Evolutionary conservation across 2,113 vertebrate species (phyloP).

Genomic region (Odontesthes bonariensis): DNA sequence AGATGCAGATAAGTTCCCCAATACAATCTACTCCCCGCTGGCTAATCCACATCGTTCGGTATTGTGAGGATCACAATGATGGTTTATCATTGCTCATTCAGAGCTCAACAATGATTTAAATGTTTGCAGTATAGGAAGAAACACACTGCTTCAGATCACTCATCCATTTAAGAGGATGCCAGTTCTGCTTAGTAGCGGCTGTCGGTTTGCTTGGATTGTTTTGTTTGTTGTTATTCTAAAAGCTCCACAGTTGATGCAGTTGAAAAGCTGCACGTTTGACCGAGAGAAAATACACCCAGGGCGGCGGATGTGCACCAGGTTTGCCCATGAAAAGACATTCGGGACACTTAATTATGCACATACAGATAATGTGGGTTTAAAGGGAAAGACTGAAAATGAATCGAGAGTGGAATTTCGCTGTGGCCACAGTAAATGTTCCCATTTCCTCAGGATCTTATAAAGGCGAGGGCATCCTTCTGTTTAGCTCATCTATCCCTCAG

Average conservation of each 20-base stretch:
- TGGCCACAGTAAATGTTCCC: slow-evolving; percentile 44
- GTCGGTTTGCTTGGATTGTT: slow-evolving; percentile 25
- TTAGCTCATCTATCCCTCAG: slow-evolving; percentile 45
- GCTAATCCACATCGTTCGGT: slow-evolving; percentile 72
- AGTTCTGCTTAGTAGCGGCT: slow-evolving; percentile 50
- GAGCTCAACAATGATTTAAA: slow-evolving; percentile 68
- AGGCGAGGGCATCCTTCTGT: slow-evolving; percentile 53
- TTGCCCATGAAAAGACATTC: slow-evolving; percentile 20
- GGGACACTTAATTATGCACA: slow-evolving; percentile 37
- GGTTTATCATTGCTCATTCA: slow-evolving; percentile 76
- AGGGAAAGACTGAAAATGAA: slow-evolving; percentile 25
- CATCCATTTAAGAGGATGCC: slow-evolving; percentile 64
- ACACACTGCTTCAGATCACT: slow-evolving; percentile 68
- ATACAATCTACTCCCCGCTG: slow-evolving; percentile 67
- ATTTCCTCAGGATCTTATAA: slow-evolving; percentile 63
- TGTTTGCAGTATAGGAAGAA: slow-evolving; percentile 57
- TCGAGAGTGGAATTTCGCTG: slow-evolving; percentile 9
- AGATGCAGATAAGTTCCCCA: slow-evolving; percentile 78
- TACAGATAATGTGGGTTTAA: slow-evolving; percentile 23
- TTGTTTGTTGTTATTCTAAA: slow-evolving; percentile 40
- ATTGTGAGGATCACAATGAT: slow-evolving; percentile 77
- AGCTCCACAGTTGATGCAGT: slow-evolving; percentile 23
- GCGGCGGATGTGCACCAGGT: background rate
- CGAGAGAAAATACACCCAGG: slow-evolving; percentile 3
- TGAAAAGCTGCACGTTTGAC: slow-evolving; percentile 28